Base-by-base conservation (phyloP, 1,140 invertebrate species). In the Drosophila cardini region DNA sequence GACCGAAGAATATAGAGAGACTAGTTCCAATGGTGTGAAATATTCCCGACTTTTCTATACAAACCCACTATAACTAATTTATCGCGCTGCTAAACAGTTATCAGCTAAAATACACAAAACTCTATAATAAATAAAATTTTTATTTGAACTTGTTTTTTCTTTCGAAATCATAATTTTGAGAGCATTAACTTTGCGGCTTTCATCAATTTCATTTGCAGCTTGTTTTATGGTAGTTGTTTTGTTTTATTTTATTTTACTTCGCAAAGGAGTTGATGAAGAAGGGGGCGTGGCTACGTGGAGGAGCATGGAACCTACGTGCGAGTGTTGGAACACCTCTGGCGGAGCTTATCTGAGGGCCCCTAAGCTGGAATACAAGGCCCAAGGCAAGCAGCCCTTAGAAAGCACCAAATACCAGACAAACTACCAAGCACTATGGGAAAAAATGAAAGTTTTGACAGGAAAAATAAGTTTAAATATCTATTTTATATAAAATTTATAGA, bases 221-320 rank as follows among this genome's bases (percentile, higher is more conserved):
- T 34, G 21, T 40, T 57, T 57, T 72, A 50, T 18, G 34, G 15
- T 45, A 16, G 9, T 60, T 68, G 40, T 53, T 68, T 55, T 21
- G 15, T 68, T 10, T 58, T 62, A 36, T 68, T 11, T 57, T 38
- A 7, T 42, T 57, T 21, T 63, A 36, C 38, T 30, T 11, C n/a
- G n/a, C 21, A 26, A 26, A 5, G 4, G 21, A 5, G 16, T 18
- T 45, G 18, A 42, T 46, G 36, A 3, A 9, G 38, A 10, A 10
- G 38, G 10, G 4, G 21, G 21, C 21, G 21, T 26, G 21, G 21
- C 21, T 26, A 5, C 21, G 4, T 26, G 4, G 21, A 3, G 21
- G 21, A 26, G 21, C 5, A 5, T 26, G 21, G 43, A 62, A 71
- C 50, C 64, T 61, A 56, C 40, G 18, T 60, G 55, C 46, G 38